A percentile compares a stretch with the other conserved stretches of the same genome.
Evolutionary conservation across 1,140 invertebrate genomes (phyloP).

Genomic region (Drosophila bipectinata): DNA sequence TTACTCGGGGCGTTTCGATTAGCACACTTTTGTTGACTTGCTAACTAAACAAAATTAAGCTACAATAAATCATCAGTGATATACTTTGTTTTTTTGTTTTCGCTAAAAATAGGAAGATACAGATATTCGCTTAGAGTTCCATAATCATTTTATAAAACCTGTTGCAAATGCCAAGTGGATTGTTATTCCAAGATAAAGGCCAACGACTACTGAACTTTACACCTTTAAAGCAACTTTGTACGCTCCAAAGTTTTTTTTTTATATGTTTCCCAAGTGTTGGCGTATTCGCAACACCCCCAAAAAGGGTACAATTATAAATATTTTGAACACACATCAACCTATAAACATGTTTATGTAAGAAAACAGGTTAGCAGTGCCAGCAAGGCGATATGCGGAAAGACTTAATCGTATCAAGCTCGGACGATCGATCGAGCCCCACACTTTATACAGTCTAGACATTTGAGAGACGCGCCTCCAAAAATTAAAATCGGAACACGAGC

Average conservation of each 20-base stretch:
- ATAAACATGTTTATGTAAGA: slow-evolving; percentile 10
- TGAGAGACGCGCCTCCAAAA: slow-evolving; percentile 62
- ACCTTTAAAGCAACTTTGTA: neutral
- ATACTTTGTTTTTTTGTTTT: neutral
- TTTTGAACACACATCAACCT: slow-evolving; percentile 1
- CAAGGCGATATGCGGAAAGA: slow-evolving; percentile 1
- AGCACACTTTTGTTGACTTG: slow-evolving; percentile 9
- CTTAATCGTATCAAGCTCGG: slow-evolving; percentile 1
- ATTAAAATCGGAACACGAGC: slow-evolving; percentile 39
- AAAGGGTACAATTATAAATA: slow-evolving; percentile 7
- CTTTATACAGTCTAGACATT: slow-evolving; percentile 26
- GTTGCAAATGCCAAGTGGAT: slow-evolving; percentile 2
- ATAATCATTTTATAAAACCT: neutral
- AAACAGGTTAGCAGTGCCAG: slow-evolving; percentile 14
- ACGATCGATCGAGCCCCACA: neutral
- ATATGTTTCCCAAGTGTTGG: neutral
- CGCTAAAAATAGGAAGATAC: neutral
- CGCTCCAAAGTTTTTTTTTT: neutral
- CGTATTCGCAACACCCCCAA: neutral
- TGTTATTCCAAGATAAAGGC: neutral
- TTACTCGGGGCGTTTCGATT: neutral
- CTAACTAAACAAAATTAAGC: neutral
- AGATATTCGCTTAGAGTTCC: neutral
- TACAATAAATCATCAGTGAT: neutral
- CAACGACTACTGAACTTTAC: slow-evolving; percentile 1